Evolutionary conservation across 2,888 invertebrate genomes (phyloP).

Genomic region (Dorcus hopei): DNA sequence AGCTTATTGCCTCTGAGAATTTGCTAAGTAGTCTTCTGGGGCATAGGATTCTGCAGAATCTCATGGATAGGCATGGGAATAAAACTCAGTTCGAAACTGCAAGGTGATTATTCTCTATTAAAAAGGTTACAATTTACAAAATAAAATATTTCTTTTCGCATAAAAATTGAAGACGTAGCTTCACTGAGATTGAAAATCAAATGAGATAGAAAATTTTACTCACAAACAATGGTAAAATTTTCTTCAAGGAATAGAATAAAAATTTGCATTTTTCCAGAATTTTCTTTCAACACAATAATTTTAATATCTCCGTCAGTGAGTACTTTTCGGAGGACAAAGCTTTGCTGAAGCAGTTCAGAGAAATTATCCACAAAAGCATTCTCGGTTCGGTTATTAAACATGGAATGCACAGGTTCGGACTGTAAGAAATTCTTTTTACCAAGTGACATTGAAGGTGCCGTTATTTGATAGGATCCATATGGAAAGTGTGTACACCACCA

Average conservation of each 20-base stretch:
- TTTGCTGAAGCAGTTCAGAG: constrained; percentile 53
- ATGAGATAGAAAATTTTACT: too few species aligned
- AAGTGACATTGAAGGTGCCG: background rate
- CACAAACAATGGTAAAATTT: too few species aligned
- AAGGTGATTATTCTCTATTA: constrained; percentile 28
- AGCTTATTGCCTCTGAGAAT: constrained; percentile 52
- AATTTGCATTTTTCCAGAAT: constrained; percentile 37
- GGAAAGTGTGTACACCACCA: constrained; percentile 54
- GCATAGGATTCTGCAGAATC: constrained; percentile 54
- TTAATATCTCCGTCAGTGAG: constrained; percentile 46
- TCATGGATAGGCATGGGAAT: constrained; percentile 58
- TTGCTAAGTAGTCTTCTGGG: constrained; percentile 54
- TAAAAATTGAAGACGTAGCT: too few species aligned
- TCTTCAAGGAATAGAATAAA: too few species aligned
- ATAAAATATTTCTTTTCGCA: too few species aligned
- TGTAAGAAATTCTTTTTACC: background rate
- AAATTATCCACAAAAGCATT: constrained; percentile 50
- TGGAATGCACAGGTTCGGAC: constrained; percentile 37
- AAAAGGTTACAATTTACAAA: too few species aligned
- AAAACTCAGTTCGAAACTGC: constrained; percentile 51
- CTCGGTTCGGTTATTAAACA: constrained; percentile 52
- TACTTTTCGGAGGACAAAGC: constrained; percentile 51
- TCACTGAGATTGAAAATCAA: too few species aligned
- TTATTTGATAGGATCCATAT: constrained; percentile 47
- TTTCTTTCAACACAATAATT: constrained; percentile 48